Evolutionary conservation across 2,888 invertebrate genomes (phyloP).

Genomic region (Caenorhabditis auriculariae): DNA sequence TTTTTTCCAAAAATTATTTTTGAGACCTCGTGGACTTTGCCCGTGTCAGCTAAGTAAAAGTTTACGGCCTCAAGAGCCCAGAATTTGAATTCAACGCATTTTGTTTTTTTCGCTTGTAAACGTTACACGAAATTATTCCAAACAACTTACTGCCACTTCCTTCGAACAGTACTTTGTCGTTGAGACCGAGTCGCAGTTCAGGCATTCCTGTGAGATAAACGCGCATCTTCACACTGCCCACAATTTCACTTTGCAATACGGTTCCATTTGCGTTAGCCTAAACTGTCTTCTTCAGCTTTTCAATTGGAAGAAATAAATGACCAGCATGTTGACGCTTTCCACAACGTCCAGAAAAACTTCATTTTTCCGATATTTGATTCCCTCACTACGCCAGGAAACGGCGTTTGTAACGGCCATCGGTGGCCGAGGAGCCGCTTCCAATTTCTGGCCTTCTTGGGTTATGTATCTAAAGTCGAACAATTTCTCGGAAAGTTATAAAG

Average conservation of each 20-base stretch:
- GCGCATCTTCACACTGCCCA: conserved; percentile 97
- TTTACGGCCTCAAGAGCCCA: no score
- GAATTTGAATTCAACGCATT: neutral
- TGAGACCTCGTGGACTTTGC: no score
- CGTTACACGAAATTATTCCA: neutral
- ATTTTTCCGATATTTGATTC: conserved; percentile 96
- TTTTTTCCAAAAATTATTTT: no score
- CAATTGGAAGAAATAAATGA: conserved; percentile 46
- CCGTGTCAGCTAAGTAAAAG: no score
- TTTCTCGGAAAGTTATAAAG: neutral
- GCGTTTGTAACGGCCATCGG: conserved; percentile 99
- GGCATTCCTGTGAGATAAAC: conserved; percentile 98
- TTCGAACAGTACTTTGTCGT: conserved; percentile 95
- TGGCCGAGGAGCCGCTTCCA: conserved; percentile 89
- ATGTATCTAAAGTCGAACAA: conserved; percentile 73
- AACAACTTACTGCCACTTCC: conserved; percentile 78
- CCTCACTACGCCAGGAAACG: conserved; percentile 96
- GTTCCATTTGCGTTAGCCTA: conserved; percentile 91
- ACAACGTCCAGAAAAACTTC: conserved; percentile 99
- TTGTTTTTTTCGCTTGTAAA: neutral
- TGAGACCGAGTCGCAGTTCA: conserved; percentile 88
- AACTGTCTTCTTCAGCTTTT: conserved; percentile 5
- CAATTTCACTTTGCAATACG: conserved; percentile 93
- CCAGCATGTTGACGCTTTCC: conserved; percentile 90
- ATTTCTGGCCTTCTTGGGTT: conserved; percentile 94